These are phyloP conservation scores for Zosterops borbonicus DNA, from an alignment of 2,113 vertebrate species.

Conservation along the genomic window DNA sequence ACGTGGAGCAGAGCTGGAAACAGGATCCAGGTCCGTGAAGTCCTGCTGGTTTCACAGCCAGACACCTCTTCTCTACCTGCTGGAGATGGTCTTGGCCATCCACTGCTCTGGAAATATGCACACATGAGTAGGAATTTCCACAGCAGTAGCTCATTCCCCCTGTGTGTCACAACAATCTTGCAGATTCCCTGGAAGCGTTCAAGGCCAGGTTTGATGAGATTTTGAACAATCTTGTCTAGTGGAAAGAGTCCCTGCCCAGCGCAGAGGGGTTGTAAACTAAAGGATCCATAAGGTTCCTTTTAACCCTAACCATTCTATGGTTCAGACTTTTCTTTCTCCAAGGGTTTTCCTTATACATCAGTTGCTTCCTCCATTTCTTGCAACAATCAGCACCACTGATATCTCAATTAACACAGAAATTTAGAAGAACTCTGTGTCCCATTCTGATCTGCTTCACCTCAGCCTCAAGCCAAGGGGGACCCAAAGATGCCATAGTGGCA, in stretches of 20 bases:
- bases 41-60: background rate
- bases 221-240: background rate
- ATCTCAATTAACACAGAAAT: background rate
- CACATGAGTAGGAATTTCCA: background rate
- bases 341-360: background rate
- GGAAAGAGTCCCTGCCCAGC: background rate
- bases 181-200: background rate
- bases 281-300: background rate
- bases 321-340: background rate
- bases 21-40: background rate
- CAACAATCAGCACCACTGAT: background rate
- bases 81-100: accelerated
- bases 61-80: background rate
- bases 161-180: background rate
- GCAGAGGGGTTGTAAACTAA: background rate
- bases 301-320: background rate
- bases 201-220: background rate
- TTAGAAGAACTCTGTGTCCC: background rate
- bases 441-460: background rate
- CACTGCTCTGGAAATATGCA: background rate
- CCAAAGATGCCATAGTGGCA: background rate
- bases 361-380: background rate
- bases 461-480: background rate
- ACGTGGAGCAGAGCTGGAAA: accelerated
- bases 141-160: accelerated